These are phyloP conservation scores for Spilosoma lubricipeda DNA, from an alignment of 2,888 invertebrate genomes.

Conservation along the genomic window DNA sequence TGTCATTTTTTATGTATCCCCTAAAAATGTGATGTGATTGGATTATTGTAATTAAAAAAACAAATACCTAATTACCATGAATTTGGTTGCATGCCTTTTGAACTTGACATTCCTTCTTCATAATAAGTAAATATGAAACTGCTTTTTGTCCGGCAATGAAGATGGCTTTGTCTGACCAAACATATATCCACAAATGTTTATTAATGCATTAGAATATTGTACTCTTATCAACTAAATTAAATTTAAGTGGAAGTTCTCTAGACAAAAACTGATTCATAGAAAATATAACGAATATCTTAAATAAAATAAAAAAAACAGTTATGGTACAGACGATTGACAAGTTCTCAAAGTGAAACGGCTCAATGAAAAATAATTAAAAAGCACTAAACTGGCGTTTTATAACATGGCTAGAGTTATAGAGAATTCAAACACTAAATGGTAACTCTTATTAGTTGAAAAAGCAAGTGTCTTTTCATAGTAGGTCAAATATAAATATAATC, in stretches of 20 bases:
- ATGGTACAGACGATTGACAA: background rate
- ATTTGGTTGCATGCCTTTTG: slow-evolving; percentile 54
- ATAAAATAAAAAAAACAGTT: background rate
- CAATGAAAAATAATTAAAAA: no score
- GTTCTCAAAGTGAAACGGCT: background rate
- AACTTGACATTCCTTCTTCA: slow-evolving; percentile 66
- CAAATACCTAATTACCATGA: slow-evolving; percentile 42
- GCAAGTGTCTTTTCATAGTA: no score
- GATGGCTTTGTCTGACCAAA: slow-evolving; percentile 61
- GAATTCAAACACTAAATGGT: no score
- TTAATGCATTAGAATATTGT: slow-evolving; percentile 33
- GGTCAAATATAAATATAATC: no score
- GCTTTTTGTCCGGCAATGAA: slow-evolving; percentile 69
- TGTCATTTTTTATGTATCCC: background rate
- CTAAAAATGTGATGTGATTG: background rate
- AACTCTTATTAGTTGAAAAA: no score
- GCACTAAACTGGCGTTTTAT: no score
- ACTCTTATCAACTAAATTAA: background rate
- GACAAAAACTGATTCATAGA: background rate
- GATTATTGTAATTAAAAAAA: background rate
- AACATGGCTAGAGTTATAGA: no score
- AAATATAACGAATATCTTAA: background rate
- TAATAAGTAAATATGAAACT: slow-evolving; percentile 60
- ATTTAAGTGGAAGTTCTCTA: background rate
- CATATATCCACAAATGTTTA: slow-evolving; percentile 70